These are phyloP conservation scores for Esox lucius DNA, from an alignment of 2,797 vertebrate genomes.

Conservation along the genomic window DNA sequence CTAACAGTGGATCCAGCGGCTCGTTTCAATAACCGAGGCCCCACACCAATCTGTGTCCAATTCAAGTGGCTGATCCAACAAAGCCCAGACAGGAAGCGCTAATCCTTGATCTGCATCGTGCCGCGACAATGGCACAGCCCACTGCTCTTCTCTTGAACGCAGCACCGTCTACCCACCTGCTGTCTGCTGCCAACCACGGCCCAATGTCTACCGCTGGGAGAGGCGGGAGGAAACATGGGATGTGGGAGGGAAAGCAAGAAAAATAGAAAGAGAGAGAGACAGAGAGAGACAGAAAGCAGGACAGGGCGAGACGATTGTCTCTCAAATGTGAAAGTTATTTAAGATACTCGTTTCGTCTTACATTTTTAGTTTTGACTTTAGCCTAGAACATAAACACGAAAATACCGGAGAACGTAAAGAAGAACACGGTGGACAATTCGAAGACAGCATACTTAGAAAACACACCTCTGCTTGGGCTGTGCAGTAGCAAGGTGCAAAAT, in stretches of 20 bases:
- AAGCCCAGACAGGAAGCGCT: constrained; percentile 78
- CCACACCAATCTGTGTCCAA: constrained; percentile 68
- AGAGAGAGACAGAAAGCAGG: neutral
- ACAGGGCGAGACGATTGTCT: neutral
- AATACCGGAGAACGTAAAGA: neutral
- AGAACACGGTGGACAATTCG: too few species aligned
- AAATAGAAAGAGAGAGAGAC: neutral
- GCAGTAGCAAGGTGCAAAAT: neutral
- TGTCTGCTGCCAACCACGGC: constrained; percentile 61
- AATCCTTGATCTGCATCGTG: constrained; percentile 77
- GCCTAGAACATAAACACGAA: too few species aligned
- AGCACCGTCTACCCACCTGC: constrained; percentile 48
- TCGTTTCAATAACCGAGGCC: constrained; percentile 37
- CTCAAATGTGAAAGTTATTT: neutral
- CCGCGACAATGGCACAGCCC: constrained; percentile 71
- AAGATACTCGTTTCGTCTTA: too few species aligned
- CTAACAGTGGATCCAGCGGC: constrained; percentile 52
- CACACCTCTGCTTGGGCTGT: too few species aligned
- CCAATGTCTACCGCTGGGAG: constrained; percentile 41
- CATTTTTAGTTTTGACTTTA: too few species aligned
- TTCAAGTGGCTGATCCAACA: constrained; percentile 74
- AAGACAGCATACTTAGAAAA: neutral
- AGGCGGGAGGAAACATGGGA: constrained; percentile 23
- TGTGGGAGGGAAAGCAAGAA: neutral
- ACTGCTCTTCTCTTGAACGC: constrained; percentile 39